Conservation (phyloP, 2,888 invertebrate genomes). For the Oxytorus armatus region DNA sequence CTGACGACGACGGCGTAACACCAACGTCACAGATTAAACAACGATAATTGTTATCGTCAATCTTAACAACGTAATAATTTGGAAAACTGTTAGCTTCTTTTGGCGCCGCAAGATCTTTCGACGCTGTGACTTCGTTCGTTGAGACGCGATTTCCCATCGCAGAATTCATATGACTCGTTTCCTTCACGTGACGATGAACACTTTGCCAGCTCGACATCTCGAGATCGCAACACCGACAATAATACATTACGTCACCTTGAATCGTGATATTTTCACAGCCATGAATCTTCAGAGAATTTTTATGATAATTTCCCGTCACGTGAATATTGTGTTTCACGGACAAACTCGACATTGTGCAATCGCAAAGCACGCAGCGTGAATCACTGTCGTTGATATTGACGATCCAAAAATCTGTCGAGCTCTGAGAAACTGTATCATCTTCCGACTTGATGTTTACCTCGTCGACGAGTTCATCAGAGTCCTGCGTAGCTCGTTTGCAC, state of each 20-base stretch:
- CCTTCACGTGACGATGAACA: background rate
- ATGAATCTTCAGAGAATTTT: background rate
- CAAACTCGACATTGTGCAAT: background rate
- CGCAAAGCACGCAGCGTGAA: background rate
- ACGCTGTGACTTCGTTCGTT: background rate
- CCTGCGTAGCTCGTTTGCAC: background rate
- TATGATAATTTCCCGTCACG: background rate
- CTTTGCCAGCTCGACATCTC: background rate
- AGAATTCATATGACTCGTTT: background rate
- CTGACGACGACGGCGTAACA: background rate
- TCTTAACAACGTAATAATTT: slow-evolving; percentile 1
- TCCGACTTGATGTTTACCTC: no score
- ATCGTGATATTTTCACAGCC: background rate
- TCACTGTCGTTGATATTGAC: background rate
- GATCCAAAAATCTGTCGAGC: background rate
- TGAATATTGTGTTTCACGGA: background rate
- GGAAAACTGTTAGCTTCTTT: no score
- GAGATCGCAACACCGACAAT: background rate
- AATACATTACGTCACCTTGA: background rate
- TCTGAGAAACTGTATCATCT: background rate
- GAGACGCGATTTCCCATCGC: no score
- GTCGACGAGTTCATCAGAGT: background rate
- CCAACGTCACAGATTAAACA: slow-evolving; percentile 5
- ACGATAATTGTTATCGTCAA: background rate
- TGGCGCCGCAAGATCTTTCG: background rate